Base-by-base conservation (phyloP, 2,888 invertebrate species). In the Polyploca ridens region DNA sequence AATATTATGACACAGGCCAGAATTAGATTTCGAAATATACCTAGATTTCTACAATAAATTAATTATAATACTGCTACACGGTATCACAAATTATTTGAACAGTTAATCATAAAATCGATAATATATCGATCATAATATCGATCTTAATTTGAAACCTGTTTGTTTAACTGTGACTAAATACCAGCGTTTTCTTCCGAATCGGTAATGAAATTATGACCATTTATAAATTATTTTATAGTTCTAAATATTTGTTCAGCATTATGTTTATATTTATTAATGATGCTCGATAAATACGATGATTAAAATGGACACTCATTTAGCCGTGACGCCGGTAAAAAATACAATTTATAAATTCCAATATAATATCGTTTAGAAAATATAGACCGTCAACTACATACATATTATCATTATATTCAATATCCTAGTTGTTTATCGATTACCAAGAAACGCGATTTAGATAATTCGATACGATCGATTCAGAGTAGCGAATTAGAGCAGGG, bases 401-500 rank as follows among this genome's bases (percentile, higher is more conserved):
- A 1, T 7, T 3, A 46, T 4, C 11, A 58, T 11, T 35, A 5
- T 14, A 41, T 11, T 41, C 1, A 10, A 41, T 11, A 10, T 41
- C n/a, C n/a, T 41, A 46, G 46, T 46, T 14, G 6, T 46, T 46
- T 46, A 16, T n/a, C 38, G 38, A 60, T 35, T 60, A 60, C 38
- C 38, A n/a, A 38, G 60, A 60, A 60, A 19, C 38, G 16, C 60
- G 16, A 60, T 33, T 41, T 19, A 61, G 11, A 54, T 61, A 27
- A 27, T 41, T 61, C 58, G 5, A 38, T 27, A 16, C 14, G 41
- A 63, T 58, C 35, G 63, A 41, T 63, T 63, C 63, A 62, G 16
- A 3, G 62, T 35, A 62, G 13, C 49, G n/a, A 58, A 63, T 63
- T 58, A 58, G 57, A 54, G 33, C 63, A 58, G 54, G 63, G 63